Percentiles rank a stretch among this genome's conserved stretches.
phyloP scores from a whole-genome alignment of 2,113 vertebrate genomes.

The Felis catus region F.catus_Fca126_mat1.0 CM031411.1:54871001-54871500 shows the following conservation, averaged over 20 bases:
- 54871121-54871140: too few species aligned
- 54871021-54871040: too few species aligned
- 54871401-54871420: background rate
- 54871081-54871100: too few species aligned
- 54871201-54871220: background rate
- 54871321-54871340: background rate
- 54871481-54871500: background rate
- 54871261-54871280: background rate
- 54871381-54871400: background rate
- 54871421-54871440: background rate
- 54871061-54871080: too few species aligned
- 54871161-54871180: background rate
- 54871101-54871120: too few species aligned
- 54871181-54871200: background rate
- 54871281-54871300: background rate
- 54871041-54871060: too few species aligned
- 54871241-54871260: background rate
- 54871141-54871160: too few species aligned
- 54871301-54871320: background rate
- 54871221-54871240: background rate
- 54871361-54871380: background rate
- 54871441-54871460: background rate
- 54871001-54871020: too few species aligned
- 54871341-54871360: background rate
- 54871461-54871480: background rate